Evolutionary conservation across 2,888 invertebrate species (phyloP).

Genomic region (Tuta absoluta): DNA sequence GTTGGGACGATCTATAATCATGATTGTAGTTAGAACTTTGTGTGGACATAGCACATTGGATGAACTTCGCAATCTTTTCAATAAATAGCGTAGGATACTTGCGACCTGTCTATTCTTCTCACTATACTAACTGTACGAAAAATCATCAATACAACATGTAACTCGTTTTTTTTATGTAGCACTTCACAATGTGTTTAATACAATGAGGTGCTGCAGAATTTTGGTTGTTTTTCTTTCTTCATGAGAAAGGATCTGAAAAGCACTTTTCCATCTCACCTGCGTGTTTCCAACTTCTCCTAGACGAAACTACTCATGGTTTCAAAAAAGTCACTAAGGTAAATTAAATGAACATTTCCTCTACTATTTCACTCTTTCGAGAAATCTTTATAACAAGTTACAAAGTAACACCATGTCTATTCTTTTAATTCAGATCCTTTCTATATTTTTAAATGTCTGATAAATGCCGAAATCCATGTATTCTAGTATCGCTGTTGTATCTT

Average conservation of each 20-base stretch:
- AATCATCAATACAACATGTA: conserved; percentile 21
- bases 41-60: conserved; percentile 41
- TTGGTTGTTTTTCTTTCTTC: background rate
- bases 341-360: no score
- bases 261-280: conserved; percentile 3
- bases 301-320: background rate
- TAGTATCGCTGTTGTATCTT: conserved; percentile 39
- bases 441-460: background rate
- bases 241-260: conserved; percentile 25
- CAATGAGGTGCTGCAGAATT: background rate
- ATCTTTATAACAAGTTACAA: background rate
- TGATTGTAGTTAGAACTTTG: conserved; percentile 43
- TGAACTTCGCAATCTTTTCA: background rate
- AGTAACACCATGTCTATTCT: background rate
- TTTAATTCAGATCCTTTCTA: conserved; percentile 12
- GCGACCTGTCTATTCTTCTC: conserved; percentile 31
- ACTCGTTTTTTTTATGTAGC: conserved; percentile 41
- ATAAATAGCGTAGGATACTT: conserved; percentile 26
- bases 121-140: conserved; percentile 37
- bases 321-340: no score
- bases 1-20: conserved; percentile 31
- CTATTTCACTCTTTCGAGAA: no score
- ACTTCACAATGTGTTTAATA: conserved; percentile 42
- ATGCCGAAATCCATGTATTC: conserved; percentile 36
- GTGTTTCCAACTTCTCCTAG: background rate